Conservation (phyloP, 2,888 invertebrate genomes). For the Sphecodes monilicornis region DNA sequence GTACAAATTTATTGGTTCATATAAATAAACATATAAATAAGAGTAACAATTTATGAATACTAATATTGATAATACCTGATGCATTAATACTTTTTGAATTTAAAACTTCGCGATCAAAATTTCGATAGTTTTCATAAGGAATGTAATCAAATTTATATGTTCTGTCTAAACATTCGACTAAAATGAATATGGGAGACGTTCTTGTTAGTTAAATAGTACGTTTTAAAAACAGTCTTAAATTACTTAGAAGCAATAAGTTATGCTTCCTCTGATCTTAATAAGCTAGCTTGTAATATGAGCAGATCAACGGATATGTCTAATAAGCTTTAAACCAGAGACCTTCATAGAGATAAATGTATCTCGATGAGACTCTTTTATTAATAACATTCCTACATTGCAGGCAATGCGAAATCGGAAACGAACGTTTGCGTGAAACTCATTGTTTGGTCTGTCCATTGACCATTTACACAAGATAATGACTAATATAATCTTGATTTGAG, state of each 20-base stretch:
- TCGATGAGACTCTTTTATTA: not conserved
- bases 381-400: not conserved
- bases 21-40: slow-evolving; percentile 35
- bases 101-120: slow-evolving; percentile 4
- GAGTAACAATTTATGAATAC: slow-evolving; percentile 18
- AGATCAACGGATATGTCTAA: slow-evolving; percentile 6
- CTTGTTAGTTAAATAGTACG: slow-evolving; percentile 8
- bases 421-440: slow-evolving; percentile 18
- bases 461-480: slow-evolving; percentile 20
- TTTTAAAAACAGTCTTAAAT: slow-evolving; percentile 10
- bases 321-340: not conserved
- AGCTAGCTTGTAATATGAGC: slow-evolving; percentile 3
- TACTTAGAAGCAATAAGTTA: slow-evolving; percentile 11
- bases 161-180: not conserved
- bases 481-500: slow-evolving; percentile 29
- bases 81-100: slow-evolving; percentile 20
- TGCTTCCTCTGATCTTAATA: slow-evolving; percentile 15
- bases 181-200: slow-evolving; percentile 5
- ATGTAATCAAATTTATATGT: slow-evolving; percentile 21
- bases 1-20: slow-evolving; percentile 26
- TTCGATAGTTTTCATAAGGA: slow-evolving; percentile 16
- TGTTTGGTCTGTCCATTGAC: slow-evolving; percentile 18
- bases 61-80: slow-evolving; percentile 14
- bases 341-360: slow-evolving; percentile 5
- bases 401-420: slow-evolving; percentile 5